Base-by-base conservation (phyloP, 1,140 invertebrate genomes). In the Philotrypesis tridentata region DNA sequence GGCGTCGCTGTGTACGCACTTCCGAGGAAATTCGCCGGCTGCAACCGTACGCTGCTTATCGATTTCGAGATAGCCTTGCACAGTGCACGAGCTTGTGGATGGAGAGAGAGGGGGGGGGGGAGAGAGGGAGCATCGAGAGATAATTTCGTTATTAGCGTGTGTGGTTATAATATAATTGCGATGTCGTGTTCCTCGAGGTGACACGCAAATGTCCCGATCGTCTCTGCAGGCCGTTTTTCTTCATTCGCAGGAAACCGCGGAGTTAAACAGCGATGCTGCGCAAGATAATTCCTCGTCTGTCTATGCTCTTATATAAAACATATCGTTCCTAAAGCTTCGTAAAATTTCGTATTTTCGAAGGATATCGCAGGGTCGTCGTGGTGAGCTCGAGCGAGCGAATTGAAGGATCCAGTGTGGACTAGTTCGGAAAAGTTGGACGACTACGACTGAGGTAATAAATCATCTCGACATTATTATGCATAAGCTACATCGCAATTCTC, bases 21-120 rank as follows among this genome's bases (percentile, higher is more conserved):
- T 48, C 37, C n/a, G 60, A 72, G 70, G 31, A 71, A 79, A 60
- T 70, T 79, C 60, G 5, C 55, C 55, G 21, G 0, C 25, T 37
- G 37, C 14, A 68, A 43, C 63, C 14, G 17, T 29, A 31, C 27
- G 31, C 31, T 17, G 4, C 0, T 33, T 70, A 70, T 70, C 31
- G 67, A 70, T 70, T 70, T 37, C 21, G 0, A 65, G 23, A 29
- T 29, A 29, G 25, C 63, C n/a, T n/a, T n/a, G 60, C 23, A 3
- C 31, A 11, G 6, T 31, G 6, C 33, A 68, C 11, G 31, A 21
- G 25, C 67, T 68, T 55, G 21, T 55, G 48, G 21, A 55, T 21
- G n/a, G n/a, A 55, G 48, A 55, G 48, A n/a, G 48, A 37, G 33
- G 9, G 33, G 33, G 9, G 33, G 9, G 33, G 9, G 9, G 33